phyloP scores from a whole-genome alignment of 1,140 invertebrate genomes.

The Yoshiicerus persimilis region DNA sequence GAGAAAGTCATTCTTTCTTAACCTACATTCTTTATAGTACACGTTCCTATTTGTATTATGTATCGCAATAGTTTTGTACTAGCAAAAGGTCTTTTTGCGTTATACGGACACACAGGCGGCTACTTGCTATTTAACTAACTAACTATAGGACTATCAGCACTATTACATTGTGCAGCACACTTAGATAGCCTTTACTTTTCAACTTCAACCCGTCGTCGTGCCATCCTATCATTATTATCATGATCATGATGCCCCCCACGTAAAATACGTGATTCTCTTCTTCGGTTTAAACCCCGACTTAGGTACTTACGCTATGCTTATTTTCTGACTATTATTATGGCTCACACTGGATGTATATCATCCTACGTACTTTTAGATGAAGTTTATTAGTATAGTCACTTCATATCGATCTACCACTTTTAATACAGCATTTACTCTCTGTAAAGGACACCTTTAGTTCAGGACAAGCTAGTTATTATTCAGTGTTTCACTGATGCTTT shows the following conservation, averaged over 20 bases:
- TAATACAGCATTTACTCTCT: too few relatives aligned
- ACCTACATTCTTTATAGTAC: background rate
- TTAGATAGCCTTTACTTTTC: background rate
- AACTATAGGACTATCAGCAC: background rate
- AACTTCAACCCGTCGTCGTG: background rate
- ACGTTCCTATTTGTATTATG: background rate
- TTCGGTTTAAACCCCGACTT: background rate
- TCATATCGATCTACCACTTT: background rate
- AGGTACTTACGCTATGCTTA: background rate
- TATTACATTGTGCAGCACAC: background rate
- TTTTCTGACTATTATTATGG: background rate
- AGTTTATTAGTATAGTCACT: too few relatives aligned
- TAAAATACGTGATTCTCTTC: constrained; percentile 13
- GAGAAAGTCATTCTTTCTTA: background rate
- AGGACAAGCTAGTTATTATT: too few relatives aligned
- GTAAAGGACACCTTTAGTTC: too few relatives aligned
- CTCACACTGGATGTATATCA: background rate
- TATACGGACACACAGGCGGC: background rate
- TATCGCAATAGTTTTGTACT: background rate
- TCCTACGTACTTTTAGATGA: background rate
- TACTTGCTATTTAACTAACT: background rate
- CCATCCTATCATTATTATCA: background rate
- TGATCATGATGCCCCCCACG: constrained; percentile 4
- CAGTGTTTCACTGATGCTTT: too few relatives aligned
- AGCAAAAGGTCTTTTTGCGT: background rate